phyloP scores from a whole-genome alignment of 2,113 vertebrate genomes.

The Pseudorasbora parva region DNA sequence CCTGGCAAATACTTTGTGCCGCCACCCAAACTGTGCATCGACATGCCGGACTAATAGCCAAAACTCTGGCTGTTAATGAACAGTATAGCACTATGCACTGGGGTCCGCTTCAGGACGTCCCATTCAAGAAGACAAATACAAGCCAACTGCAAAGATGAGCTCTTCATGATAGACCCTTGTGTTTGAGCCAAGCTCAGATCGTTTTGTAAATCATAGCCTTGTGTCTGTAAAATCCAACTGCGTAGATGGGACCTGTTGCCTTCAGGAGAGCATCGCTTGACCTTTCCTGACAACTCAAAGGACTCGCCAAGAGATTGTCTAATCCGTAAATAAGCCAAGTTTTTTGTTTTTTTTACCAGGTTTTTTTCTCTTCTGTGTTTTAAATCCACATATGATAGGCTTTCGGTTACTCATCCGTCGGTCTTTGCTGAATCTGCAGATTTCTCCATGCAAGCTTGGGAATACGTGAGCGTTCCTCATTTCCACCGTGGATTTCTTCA shows the following conservation, averaged over 20 bases:
- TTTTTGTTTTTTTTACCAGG: not conserved
- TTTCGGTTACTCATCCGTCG: not conserved
- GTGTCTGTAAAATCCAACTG: constrained; percentile 6
- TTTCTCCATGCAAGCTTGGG: not conserved
- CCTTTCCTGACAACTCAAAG: constrained; percentile 1
- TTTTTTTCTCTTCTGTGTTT: not conserved
- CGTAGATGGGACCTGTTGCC: not conserved
- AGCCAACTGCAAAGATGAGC: not conserved
- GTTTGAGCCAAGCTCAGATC: not conserved
- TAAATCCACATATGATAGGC: not conserved
- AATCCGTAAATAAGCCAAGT: not conserved
- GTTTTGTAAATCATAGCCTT: constrained; percentile 10
- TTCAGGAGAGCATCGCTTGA: not conserved
- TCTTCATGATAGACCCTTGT: not conserved
- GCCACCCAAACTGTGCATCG: constrained; percentile 93
- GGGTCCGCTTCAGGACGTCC: constrained; percentile 12
- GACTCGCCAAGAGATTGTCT: not conserved
- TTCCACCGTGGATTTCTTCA: not conserved
- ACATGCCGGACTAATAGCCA: constrained; percentile 89
- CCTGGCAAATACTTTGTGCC: constrained; percentile 95
- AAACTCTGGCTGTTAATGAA: not conserved
- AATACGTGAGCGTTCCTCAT: not conserved
- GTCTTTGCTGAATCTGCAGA: not conserved
- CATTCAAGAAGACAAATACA: not conserved
- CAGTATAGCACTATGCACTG: constrained; percentile 8